phyloP scores from a whole-genome alignment of 2,888 invertebrate species.

The Agrypnus murinus region DNA sequence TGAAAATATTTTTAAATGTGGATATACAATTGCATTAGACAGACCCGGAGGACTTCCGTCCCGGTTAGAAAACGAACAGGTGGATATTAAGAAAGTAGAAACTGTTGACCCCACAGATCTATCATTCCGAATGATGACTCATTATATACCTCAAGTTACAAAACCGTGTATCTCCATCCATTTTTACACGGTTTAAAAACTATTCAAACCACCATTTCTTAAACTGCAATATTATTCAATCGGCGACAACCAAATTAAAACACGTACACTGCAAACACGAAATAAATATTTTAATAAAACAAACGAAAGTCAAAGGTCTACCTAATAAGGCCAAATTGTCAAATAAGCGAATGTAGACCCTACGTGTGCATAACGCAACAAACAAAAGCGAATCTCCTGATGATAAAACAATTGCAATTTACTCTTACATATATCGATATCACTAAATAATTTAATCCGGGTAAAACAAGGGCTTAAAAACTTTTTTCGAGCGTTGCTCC shows the following conservation, averaged over 20 bases:
- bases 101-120: constrained; percentile 66
- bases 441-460: constrained; percentile 38
- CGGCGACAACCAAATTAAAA: constrained; percentile 13
- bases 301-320: constrained; percentile 64
- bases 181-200: constrained; percentile 25
- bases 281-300: constrained; percentile 33
- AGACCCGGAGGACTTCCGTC: constrained; percentile 22
- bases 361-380: constrained; percentile 56
- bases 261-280: constrained; percentile 25
- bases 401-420: constrained; percentile 8
- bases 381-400: constrained; percentile 43
- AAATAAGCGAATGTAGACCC: constrained; percentile 65
- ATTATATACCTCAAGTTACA: constrained; percentile 59
- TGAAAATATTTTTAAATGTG: too few relatives aligned
- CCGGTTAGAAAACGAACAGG: constrained; percentile 45
- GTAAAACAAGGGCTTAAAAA: constrained; percentile 36
- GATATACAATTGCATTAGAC: background rate
- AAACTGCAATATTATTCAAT: constrained; percentile 1
- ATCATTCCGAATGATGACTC: constrained; percentile 63
- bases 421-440: constrained; percentile 14
- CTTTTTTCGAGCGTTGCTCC: constrained; percentile 24
- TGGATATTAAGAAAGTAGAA: constrained; percentile 59
- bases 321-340: constrained; percentile 68
- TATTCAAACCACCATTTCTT: background rate
- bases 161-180: constrained; percentile 53